Conservation (phyloP, 2,888 invertebrate genomes). For the Hyalella azteca region DNA sequence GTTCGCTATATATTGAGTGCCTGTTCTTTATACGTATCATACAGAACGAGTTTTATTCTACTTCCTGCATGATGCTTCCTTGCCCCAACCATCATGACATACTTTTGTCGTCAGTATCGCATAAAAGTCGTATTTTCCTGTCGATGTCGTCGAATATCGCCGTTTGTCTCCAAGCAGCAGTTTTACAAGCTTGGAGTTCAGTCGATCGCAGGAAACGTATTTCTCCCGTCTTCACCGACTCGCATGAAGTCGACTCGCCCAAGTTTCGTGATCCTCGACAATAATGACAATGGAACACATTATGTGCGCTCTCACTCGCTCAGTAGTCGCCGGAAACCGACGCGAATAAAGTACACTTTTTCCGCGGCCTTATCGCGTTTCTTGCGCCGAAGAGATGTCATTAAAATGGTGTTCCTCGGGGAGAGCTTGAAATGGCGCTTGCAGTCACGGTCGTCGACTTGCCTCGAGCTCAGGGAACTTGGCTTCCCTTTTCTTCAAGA, state of each 20-base stretch:
- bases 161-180: background rate
- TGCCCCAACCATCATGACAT: no score
- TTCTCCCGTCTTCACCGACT: background rate
- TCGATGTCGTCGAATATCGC: background rate
- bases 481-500: slow-evolving; percentile 1
- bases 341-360: slow-evolving; percentile 34
- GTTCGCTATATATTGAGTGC: no score
- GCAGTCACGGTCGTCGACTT: slow-evolving; percentile 37
- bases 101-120: no score
- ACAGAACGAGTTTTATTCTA: no score
- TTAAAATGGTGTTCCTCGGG: slow-evolving; percentile 32
- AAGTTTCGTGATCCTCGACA: slow-evolving; percentile 34
- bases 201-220: slow-evolving; percentile 23
- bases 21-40: no score
- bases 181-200: background rate
- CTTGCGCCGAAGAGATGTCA: slow-evolving; percentile 36
- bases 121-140: no score
- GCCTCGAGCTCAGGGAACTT: background rate
- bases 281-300: slow-evolving; percentile 32
- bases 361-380: slow-evolving; percentile 36
- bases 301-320: slow-evolving; percentile 35
- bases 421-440: slow-evolving; percentile 33
- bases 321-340: slow-evolving; percentile 34
- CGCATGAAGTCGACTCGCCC: slow-evolving; percentile 6
- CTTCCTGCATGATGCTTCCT: no score